phyloP scores from a whole-genome alignment of 2,797 vertebrate species.

The Coracias cyanogaster region DNA sequence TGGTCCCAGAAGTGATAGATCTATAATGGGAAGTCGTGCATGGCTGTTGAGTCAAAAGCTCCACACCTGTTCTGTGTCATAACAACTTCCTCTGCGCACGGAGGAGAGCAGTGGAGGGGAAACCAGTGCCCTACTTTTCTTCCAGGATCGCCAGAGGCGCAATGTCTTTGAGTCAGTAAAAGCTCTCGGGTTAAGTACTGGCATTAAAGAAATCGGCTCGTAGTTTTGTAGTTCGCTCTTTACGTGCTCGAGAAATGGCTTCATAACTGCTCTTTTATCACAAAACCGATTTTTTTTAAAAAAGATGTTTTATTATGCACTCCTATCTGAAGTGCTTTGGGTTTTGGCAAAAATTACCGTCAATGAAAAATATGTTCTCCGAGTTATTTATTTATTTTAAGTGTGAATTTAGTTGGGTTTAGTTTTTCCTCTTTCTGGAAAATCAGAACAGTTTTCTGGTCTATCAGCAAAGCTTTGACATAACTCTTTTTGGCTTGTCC shows the following conservation, averaged over 20 bases:
- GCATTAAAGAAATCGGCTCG: background rate
- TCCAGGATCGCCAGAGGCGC: background rate
- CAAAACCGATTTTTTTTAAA: background rate
- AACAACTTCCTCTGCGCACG: conserved; percentile 34
- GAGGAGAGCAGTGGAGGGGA: background rate
- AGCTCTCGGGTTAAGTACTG: background rate
- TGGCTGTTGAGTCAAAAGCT: conserved; percentile 46
- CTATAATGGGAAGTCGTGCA: background rate
- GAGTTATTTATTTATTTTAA: background rate
- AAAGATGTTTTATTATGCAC: background rate
- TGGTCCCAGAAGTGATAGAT: conserved; percentile 15
- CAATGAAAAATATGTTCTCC: background rate
- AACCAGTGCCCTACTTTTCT: background rate
- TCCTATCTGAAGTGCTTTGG: background rate
- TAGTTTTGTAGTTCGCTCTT: background rate
- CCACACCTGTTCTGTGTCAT: conserved; percentile 59
- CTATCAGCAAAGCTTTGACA: background rate
- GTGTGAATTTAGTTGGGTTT: background rate
- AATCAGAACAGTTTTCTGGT: background rate
- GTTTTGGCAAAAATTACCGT: background rate
- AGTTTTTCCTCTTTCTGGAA: background rate
- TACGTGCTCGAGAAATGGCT: background rate
- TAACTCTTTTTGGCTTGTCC: background rate
- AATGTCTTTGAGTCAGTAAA: conserved; percentile 19
- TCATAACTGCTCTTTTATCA: background rate